phyloP scores from a whole-genome alignment of 2,888 invertebrate species.

The Sinotaia quadrata region DNA sequence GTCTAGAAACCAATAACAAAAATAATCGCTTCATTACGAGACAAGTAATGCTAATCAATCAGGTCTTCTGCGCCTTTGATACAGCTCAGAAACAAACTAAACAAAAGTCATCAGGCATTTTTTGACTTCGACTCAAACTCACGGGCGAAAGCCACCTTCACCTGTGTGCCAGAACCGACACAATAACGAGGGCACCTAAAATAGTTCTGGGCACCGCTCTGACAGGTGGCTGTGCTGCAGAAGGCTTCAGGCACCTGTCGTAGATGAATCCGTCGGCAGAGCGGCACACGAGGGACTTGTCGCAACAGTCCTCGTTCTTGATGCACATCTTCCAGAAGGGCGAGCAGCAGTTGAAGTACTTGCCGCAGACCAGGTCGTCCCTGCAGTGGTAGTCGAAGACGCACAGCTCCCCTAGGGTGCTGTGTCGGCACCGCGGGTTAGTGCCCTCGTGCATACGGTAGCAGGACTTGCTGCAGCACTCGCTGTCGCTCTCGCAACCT shows the following conservation, averaged over 20 bases:
- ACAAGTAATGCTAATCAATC: too few species aligned
- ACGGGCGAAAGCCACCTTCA: neutral
- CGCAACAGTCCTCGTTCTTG: conserved; percentile 51
- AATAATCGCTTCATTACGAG: too few species aligned
- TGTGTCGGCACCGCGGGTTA: conserved; percentile 47
- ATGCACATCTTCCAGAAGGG: conserved; percentile 60
- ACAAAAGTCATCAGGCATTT: too few species aligned
- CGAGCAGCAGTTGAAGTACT: conserved; percentile 53
- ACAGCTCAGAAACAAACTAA: too few species aligned
- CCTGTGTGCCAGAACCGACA: neutral
- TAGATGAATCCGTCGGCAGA: conserved; percentile 52
- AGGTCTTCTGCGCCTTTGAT: too few species aligned
- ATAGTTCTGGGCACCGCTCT: neutral
- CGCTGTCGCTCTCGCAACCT: conserved; percentile 44
- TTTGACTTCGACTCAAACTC: too few species aligned
- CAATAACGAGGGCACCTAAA: neutral
- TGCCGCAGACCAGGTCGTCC: conserved; percentile 50
- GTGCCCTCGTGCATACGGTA: conserved; percentile 53
- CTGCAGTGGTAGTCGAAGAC: conserved; percentile 56
- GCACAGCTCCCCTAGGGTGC: conserved; percentile 50
- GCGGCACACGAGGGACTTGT: conserved; percentile 47
- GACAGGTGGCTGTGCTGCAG: conserved; percentile 13
- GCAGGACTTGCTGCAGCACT: conserved; percentile 58
- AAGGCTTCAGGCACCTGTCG: conserved; percentile 50
- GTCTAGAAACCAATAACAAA: too few species aligned